A percentile compares a stretch with the other conserved stretches of the same genome.
These are phyloP conservation scores for Phaethornis superciliosus DNA, from an alignment of 2,113 vertebrate genomes.

Conservation along the genomic window DNA sequence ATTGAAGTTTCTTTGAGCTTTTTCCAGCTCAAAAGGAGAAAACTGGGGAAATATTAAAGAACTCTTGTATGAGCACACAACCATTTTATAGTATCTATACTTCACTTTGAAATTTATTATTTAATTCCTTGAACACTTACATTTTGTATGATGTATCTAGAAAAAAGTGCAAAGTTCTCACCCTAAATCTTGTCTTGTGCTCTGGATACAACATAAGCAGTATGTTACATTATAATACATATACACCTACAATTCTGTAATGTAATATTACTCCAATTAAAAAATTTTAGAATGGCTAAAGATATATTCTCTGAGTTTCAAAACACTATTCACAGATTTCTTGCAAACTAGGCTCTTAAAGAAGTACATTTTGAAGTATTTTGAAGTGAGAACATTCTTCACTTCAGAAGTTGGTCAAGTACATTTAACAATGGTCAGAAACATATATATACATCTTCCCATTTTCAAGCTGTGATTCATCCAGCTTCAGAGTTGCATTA, in stretches of 20 bases:
- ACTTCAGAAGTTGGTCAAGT: background rate
- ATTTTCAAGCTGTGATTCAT: background rate
- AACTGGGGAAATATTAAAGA: background rate
- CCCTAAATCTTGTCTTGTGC: background rate
- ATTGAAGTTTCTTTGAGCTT: background rate
- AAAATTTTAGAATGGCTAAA: background rate
- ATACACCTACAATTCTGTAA: background rate
- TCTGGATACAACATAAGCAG: background rate
- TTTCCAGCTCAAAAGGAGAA: background rate
- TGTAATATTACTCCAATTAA: background rate
- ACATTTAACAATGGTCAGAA: background rate
- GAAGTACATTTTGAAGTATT: background rate
- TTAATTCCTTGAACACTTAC: background rate
- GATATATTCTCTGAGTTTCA: background rate
- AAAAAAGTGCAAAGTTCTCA: background rate
- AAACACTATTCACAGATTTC: background rate
- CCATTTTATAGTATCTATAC: background rate
- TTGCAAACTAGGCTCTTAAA: background rate
- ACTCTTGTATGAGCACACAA: background rate
- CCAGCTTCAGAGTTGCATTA: background rate
- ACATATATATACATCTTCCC: background rate
- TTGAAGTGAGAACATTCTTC: background rate
- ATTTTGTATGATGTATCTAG: background rate
- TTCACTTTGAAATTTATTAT: background rate
- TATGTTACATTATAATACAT: background rate